Evolutionary conservation across 2,797 vertebrate species (phyloP).

Genomic region (Semotilus atromaculatus): DNA sequence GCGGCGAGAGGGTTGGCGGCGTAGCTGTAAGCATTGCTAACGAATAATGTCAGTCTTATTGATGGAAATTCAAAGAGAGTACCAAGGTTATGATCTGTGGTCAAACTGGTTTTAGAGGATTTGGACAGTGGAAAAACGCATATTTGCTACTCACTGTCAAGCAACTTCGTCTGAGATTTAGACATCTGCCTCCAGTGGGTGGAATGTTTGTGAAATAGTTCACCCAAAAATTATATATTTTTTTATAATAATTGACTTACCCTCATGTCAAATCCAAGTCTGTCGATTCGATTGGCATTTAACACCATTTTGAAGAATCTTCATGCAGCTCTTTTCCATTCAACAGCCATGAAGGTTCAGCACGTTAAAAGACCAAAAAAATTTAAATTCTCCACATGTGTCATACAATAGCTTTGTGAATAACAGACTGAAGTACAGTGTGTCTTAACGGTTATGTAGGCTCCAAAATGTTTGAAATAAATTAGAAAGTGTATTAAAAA

Average conservation of each 20-base stretch:
- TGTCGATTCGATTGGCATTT: neutral
- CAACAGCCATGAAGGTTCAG: neutral
- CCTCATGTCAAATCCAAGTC: neutral
- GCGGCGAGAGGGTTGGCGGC: neutral
- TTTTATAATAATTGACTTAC: neutral
- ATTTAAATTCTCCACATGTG: neutral
- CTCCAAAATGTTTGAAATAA: neutral
- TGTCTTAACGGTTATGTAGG: neutral
- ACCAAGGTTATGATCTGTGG: constrained; percentile 38
- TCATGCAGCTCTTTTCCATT: neutral
- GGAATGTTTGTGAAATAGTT: neutral
- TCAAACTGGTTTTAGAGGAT: constrained; percentile 31
- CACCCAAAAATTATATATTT: neutral
- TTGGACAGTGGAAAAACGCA: constrained; percentile 12
- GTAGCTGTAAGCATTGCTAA: constrained; percentile 36
- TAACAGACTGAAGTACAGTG: neutral
- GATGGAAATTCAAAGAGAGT: constrained; percentile 38
- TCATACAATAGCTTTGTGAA: neutral
- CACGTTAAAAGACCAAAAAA: neutral
- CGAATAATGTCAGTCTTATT: constrained; percentile 43
- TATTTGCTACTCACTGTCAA: constrained; percentile 24
- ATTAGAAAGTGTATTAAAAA: neutral
- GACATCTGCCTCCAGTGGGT: neutral
- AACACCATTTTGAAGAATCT: neutral
- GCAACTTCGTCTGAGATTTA: constrained; percentile 9